These are phyloP conservation scores for Urocyon cinereoargenteus DNA, from an alignment of 2,797 vertebrate species.

Conservation along the genomic window DNA sequence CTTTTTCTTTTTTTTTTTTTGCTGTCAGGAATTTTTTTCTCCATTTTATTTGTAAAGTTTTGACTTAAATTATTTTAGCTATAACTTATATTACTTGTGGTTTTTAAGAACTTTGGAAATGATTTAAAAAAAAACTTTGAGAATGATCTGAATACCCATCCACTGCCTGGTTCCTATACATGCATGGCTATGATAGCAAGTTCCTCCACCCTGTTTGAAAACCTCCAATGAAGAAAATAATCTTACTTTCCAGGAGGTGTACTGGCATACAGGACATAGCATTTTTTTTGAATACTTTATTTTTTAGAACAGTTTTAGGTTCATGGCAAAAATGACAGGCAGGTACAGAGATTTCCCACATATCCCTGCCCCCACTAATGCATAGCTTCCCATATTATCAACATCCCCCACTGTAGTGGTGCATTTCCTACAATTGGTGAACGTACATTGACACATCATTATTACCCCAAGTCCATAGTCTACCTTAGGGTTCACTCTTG, in stretches of 20 bases:
- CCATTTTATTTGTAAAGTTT: conserved; percentile 20
- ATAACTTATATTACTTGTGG: neutral
- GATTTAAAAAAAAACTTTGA: neutral
- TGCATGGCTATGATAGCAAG: neutral
- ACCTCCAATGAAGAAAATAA: neutral
- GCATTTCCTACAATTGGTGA: neutral
- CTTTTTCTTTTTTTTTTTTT: too few relatives aligned
- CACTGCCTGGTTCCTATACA: neutral
- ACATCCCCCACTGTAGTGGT: too few relatives aligned
- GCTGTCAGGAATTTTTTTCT: conserved; percentile 4
- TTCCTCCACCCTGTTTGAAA: neutral
- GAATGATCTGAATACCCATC: neutral
- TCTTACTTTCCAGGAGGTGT: neutral
- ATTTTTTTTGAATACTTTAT: neutral
- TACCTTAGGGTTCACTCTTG: neutral
- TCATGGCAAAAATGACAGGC: neutral
- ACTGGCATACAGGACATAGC: neutral
- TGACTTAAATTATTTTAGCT: conserved; percentile 27
- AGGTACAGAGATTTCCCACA: neutral
- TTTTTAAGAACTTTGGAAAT: neutral
- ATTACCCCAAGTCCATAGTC: neutral
- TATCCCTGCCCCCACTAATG: neutral
- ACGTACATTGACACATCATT: neutral
- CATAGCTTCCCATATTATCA: neutral
- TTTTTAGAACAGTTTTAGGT: neutral